Conservation (phyloP, 2,113 vertebrate genomes). For the Aythya baeri region DNA sequence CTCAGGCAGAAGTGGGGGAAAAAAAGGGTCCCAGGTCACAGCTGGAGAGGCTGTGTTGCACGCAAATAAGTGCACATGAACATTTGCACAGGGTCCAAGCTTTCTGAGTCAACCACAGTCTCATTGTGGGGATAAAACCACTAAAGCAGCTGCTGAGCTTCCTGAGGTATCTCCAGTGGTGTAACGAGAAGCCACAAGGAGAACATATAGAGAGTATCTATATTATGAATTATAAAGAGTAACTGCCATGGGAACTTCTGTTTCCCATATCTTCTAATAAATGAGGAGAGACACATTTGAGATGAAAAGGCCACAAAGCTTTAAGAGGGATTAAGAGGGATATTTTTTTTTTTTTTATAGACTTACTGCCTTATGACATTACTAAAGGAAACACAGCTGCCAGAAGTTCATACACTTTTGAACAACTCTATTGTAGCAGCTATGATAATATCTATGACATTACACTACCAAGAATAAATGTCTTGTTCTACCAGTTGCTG, state of each 20-base stretch:
- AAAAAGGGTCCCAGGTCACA: constrained; percentile 70
- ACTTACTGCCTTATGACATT: constrained; percentile 1
- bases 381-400: constrained; percentile 10
- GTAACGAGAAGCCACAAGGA: constrained; percentile 7
- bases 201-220: background rate
- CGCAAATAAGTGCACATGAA: background rate
- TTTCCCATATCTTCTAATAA: constrained; percentile 32
- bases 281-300: background rate
- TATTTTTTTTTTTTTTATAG: background rate
- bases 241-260: constrained; percentile 40
- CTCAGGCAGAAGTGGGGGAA: background rate
- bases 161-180: constrained; percentile 37
- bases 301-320: constrained; percentile 48
- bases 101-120: constrained; percentile 6
- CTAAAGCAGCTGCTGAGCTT: constrained; percentile 49
- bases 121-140: constrained; percentile 46
- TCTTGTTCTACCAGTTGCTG: fast-evolving
- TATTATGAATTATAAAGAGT: constrained; percentile 12
- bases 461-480: background rate
- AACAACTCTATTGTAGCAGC: constrained; percentile 4
- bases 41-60: constrained; percentile 65
- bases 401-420: background rate
- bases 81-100: constrained; percentile 18
- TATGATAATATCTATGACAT: background rate
- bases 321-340: background rate